Conservation (phyloP, 2,113 vertebrate species). For the Bubo bubo region DNA sequence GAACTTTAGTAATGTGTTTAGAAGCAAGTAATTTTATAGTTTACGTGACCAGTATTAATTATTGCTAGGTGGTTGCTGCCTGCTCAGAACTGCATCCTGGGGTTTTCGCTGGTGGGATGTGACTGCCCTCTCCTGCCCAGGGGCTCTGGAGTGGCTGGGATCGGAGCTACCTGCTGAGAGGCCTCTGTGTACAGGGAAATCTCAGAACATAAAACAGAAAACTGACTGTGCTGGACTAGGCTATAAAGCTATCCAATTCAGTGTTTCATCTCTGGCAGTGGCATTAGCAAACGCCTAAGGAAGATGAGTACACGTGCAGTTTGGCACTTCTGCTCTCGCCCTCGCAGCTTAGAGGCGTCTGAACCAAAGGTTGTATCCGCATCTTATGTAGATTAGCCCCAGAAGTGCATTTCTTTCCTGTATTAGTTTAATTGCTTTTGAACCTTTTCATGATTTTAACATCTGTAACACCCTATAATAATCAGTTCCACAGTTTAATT, state of each 20-base stretch:
- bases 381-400: not conserved
- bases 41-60: not conserved
- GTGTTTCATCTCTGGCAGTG: not conserved
- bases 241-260: not conserved
- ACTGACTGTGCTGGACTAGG: not conserved
- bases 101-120: not conserved
- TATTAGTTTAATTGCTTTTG: constrained; percentile 33
- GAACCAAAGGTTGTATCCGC: not conserved
- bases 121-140: not conserved
- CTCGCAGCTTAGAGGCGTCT: not conserved
- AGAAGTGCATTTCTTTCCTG: not conserved
- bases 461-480: not conserved
- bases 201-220: not conserved
- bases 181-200: not conserved
- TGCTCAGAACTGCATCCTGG: not conserved
- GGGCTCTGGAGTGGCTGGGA: not conserved
- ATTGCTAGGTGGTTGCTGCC: not conserved
- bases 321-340: not conserved
- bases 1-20: not conserved
- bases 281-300: not conserved
- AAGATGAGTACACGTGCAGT: not conserved
- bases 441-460: not conserved
- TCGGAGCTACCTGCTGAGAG: not conserved
- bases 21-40: not conserved
- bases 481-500: not conserved